A percentile compares a stretch with the other conserved stretches of the same genome.
Conservation (phyloP, 2,113 vertebrate species). For the Charina bottae region DNA sequence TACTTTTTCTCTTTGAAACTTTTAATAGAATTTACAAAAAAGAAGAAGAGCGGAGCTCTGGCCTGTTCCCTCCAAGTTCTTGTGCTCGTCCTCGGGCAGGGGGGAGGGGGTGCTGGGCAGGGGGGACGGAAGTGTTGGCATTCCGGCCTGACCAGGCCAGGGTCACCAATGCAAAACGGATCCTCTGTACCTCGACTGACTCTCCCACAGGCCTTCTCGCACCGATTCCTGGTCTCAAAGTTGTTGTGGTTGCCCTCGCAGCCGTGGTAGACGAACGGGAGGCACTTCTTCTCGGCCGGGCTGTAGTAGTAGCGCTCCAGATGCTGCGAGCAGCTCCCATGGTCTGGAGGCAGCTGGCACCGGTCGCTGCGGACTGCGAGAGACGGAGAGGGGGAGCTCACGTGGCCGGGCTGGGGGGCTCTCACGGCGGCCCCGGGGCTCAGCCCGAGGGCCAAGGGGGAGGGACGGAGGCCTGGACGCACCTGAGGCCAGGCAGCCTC, state of each 20-base stretch:
- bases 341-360: not conserved
- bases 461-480: not conserved
- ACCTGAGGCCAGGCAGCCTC: not conserved
- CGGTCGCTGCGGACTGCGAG: not conserved
- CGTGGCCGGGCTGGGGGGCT: not conserved
- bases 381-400: not conserved
- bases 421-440: not conserved
- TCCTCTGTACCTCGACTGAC: not conserved
- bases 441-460: not conserved
- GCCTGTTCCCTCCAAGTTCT: too few species aligned
- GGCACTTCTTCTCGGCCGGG: not conserved
- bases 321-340: not conserved
- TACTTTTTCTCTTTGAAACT: too few species aligned
- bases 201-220: not conserved
- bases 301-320: not conserved
- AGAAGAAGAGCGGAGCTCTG: too few species aligned
- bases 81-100: too few species aligned
- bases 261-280: not conserved
- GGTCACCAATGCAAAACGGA: not conserved
- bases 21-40: too few species aligned
- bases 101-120: too few species aligned
- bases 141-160: not conserved
- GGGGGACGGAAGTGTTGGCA: not conserved
- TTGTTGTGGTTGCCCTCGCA: not conserved
- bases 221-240: not conserved